phyloP scores from a whole-genome alignment of 1,140 invertebrate genomes.

The Planococcus citri region DNA sequence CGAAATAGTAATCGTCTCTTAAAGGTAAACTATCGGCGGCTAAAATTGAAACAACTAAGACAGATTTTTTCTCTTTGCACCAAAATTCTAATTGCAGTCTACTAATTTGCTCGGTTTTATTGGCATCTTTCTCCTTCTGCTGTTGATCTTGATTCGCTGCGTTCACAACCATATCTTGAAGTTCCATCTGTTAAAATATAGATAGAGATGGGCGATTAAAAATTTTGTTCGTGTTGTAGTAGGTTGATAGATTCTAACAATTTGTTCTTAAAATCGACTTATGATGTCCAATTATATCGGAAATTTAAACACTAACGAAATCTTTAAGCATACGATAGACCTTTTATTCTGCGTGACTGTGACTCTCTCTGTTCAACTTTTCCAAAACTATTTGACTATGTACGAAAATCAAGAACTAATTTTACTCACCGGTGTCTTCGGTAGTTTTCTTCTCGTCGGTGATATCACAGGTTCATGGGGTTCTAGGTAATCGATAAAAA shows the following conservation, averaged over 20 bases:
- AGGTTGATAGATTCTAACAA: too few species aligned
- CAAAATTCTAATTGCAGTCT: constrained; percentile 73
- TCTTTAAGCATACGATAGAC: too few species aligned
- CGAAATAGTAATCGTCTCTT: constrained; percentile 58
- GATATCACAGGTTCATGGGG: constrained; percentile 34
- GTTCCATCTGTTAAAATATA: neutral
- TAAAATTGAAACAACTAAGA: constrained; percentile 66
- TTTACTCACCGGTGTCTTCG: constrained; percentile 72
- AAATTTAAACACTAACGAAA: too few species aligned
- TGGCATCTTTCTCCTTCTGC: neutral
- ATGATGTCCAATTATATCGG: too few species aligned
- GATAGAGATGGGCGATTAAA: neutral
- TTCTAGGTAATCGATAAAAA: constrained; percentile 1
- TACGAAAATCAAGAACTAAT: neutral
- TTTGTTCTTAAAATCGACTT: too few species aligned
- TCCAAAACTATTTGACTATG: neutral
- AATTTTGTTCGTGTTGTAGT: too few species aligned
- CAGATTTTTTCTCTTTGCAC: constrained; percentile 67
- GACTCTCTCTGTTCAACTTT: neutral
- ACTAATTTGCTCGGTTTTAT: constrained; percentile 37
- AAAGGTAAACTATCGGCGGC: constrained; percentile 67
- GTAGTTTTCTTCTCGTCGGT: constrained; percentile 78
- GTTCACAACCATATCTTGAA: constrained; percentile 14
- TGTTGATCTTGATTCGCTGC: neutral
- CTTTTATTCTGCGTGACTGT: neutral